Conservation (phyloP, 2,797 vertebrate genomes). For the Otolemur crassicaudatus region DNA sequence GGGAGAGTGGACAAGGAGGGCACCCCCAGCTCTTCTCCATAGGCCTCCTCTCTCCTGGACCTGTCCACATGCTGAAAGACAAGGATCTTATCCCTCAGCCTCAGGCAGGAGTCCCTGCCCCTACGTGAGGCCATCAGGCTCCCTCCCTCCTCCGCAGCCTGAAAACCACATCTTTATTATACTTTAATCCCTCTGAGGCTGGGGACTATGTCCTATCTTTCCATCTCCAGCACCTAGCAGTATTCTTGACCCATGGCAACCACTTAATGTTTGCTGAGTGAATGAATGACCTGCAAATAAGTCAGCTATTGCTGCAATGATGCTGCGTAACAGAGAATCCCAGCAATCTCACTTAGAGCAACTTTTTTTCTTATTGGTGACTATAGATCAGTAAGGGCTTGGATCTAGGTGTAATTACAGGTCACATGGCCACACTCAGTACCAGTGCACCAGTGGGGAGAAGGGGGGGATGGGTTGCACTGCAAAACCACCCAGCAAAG, state of each 20-base stretch:
- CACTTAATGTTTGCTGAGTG: neutral
- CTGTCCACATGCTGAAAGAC: neutral
- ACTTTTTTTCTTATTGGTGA: neutral
- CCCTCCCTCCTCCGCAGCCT: neutral
- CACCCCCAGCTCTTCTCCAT: neutral
- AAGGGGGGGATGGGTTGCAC: accelerated
- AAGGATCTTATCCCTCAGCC: too few relatives aligned
- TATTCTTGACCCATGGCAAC: neutral
- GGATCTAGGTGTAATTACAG: too few relatives aligned
- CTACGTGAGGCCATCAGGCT: neutral
- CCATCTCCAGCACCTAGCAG: neutral
- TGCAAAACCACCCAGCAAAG: neutral
- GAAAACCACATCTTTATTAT: neutral
- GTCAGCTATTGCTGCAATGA: neutral
- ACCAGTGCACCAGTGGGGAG: accelerated
- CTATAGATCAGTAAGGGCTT: too few relatives aligned
- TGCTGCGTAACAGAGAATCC: accelerated
- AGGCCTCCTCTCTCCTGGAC: neutral
- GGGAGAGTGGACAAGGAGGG: neutral
- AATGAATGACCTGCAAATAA: neutral
- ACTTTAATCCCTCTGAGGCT: accelerated
- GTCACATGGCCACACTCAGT: neutral
- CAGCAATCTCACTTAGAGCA: neutral
- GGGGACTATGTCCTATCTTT: neutral
- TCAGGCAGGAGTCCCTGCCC: neutral